phyloP scores from a whole-genome alignment of 2,113 vertebrate genomes.

The Podarcis cretensis region DNA sequence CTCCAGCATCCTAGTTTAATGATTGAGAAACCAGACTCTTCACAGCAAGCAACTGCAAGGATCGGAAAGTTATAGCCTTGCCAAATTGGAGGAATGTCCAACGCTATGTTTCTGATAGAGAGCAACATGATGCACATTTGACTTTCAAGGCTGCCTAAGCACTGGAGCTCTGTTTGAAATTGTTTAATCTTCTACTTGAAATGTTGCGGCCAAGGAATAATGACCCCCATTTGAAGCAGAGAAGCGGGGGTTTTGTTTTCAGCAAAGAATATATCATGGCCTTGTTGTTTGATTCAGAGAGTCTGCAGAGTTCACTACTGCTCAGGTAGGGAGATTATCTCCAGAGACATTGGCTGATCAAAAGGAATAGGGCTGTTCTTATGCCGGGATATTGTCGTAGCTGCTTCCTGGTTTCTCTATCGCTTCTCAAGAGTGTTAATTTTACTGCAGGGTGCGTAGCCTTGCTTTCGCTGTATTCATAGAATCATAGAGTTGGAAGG shows the following conservation, averaged over 20 bases:
- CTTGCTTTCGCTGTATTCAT: not conserved
- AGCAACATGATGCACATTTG: not conserved
- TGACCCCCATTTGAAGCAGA: not conserved
- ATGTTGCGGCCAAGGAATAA: not conserved
- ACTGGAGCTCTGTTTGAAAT: not conserved
- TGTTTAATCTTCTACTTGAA: slow-evolving; percentile 5
- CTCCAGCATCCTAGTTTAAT: slow-evolving; percentile 6
- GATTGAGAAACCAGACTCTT: not conserved
- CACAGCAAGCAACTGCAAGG: not conserved
- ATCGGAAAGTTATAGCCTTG: not conserved
- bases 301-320: not conserved
- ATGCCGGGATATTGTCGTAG: not conserved
- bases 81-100: too few relatives aligned
- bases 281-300: not conserved
- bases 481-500: too few relatives aligned
- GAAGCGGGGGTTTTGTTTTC: not conserved
- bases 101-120: not conserved
- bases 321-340: not conserved
- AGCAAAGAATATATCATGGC: not conserved
- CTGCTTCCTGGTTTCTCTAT: not conserved
- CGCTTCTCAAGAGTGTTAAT: not conserved
- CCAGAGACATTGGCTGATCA: not conserved
- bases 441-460: not conserved
- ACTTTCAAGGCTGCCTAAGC: not conserved
- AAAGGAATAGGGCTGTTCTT: not conserved